Conservation (phyloP, 2,113 vertebrate species). For the Brachirus orientalis region DNA sequence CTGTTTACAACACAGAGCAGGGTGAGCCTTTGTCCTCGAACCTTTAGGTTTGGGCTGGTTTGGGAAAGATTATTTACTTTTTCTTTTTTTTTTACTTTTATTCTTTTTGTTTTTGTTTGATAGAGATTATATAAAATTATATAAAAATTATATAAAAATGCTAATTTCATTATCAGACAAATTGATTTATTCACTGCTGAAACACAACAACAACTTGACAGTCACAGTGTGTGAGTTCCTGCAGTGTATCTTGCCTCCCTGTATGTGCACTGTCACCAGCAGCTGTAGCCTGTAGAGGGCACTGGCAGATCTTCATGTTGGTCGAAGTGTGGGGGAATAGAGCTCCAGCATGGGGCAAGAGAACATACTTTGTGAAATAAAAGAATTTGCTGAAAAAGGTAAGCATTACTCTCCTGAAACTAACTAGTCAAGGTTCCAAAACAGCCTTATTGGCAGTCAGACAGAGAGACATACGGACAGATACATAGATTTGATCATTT, state of each 20-base stretch:
- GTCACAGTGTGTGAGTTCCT: background rate
- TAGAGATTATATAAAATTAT: too few species aligned
- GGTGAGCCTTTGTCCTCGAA: too few species aligned
- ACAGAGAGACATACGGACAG: conserved; percentile 51
- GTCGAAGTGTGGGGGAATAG: background rate
- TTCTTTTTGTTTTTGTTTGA: too few species aligned
- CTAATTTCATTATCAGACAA: too few species aligned
- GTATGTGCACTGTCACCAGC: conserved; percentile 9
- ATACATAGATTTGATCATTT: conserved; percentile 42
- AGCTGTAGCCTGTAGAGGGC: conserved; percentile 72
- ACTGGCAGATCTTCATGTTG: conserved; percentile 33
- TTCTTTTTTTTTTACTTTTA: too few species aligned
- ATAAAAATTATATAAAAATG: too few species aligned
- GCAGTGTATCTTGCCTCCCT: background rate
- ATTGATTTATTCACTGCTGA: background rate
- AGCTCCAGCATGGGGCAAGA: background rate
- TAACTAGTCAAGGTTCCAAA: background rate
- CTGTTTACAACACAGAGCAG: too few species aligned
- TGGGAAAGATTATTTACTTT: too few species aligned
- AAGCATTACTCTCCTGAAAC: background rate
- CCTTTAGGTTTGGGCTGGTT: too few species aligned
- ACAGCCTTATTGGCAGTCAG: background rate
- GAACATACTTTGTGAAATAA: conserved; percentile 1
- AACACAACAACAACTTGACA: background rate
- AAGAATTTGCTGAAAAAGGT: background rate